These are phyloP conservation scores for Xylota sylvarum DNA, from an alignment of 2,888 invertebrate species.

Conservation along the genomic window DNA sequence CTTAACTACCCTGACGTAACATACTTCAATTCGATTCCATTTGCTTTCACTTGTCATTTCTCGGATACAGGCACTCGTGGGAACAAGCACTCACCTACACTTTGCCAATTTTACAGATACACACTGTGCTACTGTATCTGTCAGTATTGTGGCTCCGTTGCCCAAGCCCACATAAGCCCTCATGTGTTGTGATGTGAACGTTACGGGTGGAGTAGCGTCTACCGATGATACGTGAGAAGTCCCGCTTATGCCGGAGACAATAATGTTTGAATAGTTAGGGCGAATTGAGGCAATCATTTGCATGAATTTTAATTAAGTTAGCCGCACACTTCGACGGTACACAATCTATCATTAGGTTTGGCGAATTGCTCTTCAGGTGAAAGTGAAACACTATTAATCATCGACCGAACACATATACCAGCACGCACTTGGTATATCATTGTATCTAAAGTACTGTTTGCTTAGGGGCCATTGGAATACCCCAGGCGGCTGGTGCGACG, in stretches of 20 bases:
- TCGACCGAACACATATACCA: slow-evolving; percentile 23
- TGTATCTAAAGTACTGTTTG: slow-evolving; percentile 25
- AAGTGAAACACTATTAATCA: slow-evolving; percentile 72
- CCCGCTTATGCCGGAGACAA: slow-evolving; percentile 8
- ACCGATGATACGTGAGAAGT: not conserved
- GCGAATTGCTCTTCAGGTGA: slow-evolving; percentile 52
- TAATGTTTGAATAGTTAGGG: slow-evolving; percentile 26
- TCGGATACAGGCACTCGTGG: slow-evolving; percentile 38
- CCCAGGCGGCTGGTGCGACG: slow-evolving; percentile 2
- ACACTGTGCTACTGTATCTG: slow-evolving; percentile 2
- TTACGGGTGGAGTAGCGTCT: slow-evolving; percentile 4
- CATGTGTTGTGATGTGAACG: slow-evolving; percentile 38
- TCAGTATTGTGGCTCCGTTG: not conserved
- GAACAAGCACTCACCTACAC: slow-evolving; percentile 48
- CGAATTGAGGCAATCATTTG: slow-evolving; percentile 42
- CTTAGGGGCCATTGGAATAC: not conserved
- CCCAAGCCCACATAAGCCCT: slow-evolving; percentile 55
- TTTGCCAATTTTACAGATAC: slow-evolving; percentile 15
- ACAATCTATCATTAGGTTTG: slow-evolving; percentile 42
- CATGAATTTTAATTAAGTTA: slow-evolving; percentile 67
- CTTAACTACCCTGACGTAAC: slow-evolving; percentile 37
- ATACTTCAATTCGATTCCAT: slow-evolving; percentile 43
- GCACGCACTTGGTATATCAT: slow-evolving; percentile 17
- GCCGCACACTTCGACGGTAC: slow-evolving; percentile 46
- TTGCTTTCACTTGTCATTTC: slow-evolving; percentile 69